These are phyloP conservation scores for Coecobrya sp. DNA, from an alignment of 2,888 invertebrate species.

Conservation along the genomic window DNA sequence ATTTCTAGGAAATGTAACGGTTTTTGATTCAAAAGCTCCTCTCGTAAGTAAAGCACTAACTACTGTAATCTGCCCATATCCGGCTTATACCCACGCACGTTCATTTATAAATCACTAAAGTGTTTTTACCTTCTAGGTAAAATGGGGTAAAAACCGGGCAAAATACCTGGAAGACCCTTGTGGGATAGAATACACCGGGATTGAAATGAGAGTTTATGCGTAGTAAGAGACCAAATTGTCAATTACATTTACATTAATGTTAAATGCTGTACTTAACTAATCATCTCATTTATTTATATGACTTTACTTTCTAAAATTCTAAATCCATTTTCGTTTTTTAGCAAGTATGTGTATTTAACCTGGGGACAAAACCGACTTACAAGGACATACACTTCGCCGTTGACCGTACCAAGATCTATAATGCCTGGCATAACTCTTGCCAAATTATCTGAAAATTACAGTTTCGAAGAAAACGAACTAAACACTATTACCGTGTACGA, in stretches of 20 bases:
- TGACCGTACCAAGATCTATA: slow-evolving; percentile 75
- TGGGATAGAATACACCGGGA: slow-evolving; percentile 76
- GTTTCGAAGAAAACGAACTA: slow-evolving; percentile 29
- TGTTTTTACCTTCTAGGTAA: slow-evolving; percentile 75
- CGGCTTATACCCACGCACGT: too few relatives aligned
- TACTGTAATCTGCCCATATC: background rate
- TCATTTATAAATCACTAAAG: too few relatives aligned
- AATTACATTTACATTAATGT: too few relatives aligned
- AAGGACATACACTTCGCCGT: slow-evolving; percentile 78
- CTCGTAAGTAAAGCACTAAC: background rate
- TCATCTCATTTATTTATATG: too few relatives aligned
- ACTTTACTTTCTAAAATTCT: too few relatives aligned
- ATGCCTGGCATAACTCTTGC: slow-evolving; percentile 26
- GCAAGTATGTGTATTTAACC: slow-evolving; percentile 84
- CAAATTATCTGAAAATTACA: slow-evolving; percentile 51
- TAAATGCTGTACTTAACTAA: too few relatives aligned
- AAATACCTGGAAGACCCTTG: slow-evolving; percentile 83
- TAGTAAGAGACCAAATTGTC: slow-evolving; percentile 76
- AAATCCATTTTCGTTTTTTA: too few relatives aligned
- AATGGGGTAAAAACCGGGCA: slow-evolving; percentile 81
- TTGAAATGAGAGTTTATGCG: slow-evolving; percentile 84
- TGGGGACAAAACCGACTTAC: slow-evolving; percentile 84
- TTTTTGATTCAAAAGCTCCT: background rate
- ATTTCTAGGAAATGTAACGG: slow-evolving; percentile 16
- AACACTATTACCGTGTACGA: slow-evolving; percentile 76